Base-by-base conservation (phyloP, 1,140 invertebrate genomes). In the Pogonus chalceus region DNA sequence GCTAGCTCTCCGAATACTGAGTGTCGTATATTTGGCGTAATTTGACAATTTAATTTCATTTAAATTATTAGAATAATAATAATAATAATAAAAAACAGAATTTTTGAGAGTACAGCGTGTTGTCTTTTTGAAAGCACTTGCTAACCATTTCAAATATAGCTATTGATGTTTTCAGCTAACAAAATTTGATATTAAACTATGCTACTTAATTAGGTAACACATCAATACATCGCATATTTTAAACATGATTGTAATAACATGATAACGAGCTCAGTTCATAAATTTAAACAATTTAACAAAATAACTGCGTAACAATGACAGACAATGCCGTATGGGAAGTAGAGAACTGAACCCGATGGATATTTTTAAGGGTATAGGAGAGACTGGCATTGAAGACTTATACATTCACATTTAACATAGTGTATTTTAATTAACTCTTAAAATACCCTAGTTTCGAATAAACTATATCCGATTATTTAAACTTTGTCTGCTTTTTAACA, bases 381-480 rank as follows among this genome's bases (percentile, higher is more conserved):
- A 43, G 37, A 43, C 37, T 12, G 37, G 18, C 18, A 10, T 43
- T 43, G 37, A 43, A 43, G 37, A 43, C 37, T 7, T n/a, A n/a
- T 43, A 43, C 37, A 43, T 43, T 43, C 37, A 43, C 37, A 43
- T 43, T 43, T 43, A 43, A 43, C 37, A 43, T 43, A 43, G 37
- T 43, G 37, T 43, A 43, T 43, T 43, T 43, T 43, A 43, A 43
- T 7, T 31, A 43, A 7, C 37, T 43, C 9, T 12, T 43, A 43
- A 43, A 43, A 43, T 43, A 43, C 37, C 9, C 37, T 43, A 43
- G 18, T 43, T 16, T 43, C 37, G 18, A 16, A 43, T 43, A 43
- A 43, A 12, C 37, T 43, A 43, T 43, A 4, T 43, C 26, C 26
- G 26, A 31, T 31, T 31, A 7, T 31, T 7, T 31, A 31, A 31